Evolutionary conservation across 1,140 invertebrate species (phyloP).

Genomic region (Pseudomyrmex flavicornis): DNA sequence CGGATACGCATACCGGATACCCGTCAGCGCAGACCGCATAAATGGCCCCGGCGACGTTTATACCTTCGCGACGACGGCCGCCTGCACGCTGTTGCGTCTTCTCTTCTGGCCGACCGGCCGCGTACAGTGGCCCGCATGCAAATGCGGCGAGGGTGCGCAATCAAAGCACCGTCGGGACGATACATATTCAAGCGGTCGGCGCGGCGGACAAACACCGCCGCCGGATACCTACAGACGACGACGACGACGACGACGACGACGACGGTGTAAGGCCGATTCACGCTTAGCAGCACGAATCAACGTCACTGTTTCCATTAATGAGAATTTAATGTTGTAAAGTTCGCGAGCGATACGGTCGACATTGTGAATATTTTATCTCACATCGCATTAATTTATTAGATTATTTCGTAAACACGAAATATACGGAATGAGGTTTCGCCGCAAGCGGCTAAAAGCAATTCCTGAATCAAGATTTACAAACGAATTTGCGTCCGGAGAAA

Average conservation of each 20-base stretch:
- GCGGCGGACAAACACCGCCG: constrained; percentile 66
- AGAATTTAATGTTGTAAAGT: not conserved
- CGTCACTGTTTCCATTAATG: constrained; percentile 13
- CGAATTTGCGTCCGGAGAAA: too few relatives aligned
- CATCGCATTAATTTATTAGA: not conserved
- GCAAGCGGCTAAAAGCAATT: too few relatives aligned
- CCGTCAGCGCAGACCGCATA: constrained; percentile 10
- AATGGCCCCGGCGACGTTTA: constrained; percentile 7
- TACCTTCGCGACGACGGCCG: not conserved
- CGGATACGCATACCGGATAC: not conserved
- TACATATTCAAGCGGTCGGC: constrained; percentile 77
- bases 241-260: not conserved
- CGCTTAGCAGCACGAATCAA: constrained; percentile 2
- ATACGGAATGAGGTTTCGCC: too few relatives aligned
- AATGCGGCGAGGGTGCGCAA: constrained; percentile 72
- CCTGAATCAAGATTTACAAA: too few relatives aligned
- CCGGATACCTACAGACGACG: constrained; percentile 49
- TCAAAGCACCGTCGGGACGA: constrained; percentile 72
- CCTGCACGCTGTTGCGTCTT: constrained; percentile 68
- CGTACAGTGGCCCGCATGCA: constrained; percentile 70
- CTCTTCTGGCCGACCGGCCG: constrained; percentile 52
- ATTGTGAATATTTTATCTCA: not conserved
- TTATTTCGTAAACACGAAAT: not conserved
- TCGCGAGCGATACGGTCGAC: not conserved
- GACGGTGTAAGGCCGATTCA: constrained; percentile 61